Base-by-base conservation (phyloP, 2,113 vertebrate species). In the Myrmecobius fasciatus region DNA sequence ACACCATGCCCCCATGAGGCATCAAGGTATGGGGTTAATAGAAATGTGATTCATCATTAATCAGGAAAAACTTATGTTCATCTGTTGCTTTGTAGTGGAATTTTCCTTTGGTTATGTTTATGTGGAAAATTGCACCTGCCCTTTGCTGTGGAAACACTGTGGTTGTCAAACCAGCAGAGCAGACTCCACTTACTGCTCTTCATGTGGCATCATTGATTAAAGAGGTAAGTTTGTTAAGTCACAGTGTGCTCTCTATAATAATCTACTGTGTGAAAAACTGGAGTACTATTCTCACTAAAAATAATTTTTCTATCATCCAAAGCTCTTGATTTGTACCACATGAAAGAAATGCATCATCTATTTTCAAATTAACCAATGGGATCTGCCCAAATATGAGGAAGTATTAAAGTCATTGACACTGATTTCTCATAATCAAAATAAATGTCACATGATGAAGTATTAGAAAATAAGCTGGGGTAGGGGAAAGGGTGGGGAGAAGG, bases 81-180 rank as follows among this genome's bases (percentile, higher is more conserved):
- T 52, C 12, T 53, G 0, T 97, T 96, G 25, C 83, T 96, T 98
- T 92, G 91, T 96, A 99, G 99, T 99, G 99, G 99, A 99, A 99
- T 98, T 99, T 99, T 97, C 99, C 99, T 0, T 47, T 99, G 97
- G 92, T 99, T 96, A 99, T 99, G 99, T 98, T 99, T 89, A 95
- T 96, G 25, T 99, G 99, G 99, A 99, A 99, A 98, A 98, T 99
- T 5, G 99, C 98, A 31, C 98, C 99, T 91, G 99, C 99, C 25
- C 98, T 99, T 88, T 98, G 98, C 97, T 99, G 99, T 91, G 99
- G 99, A 96, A 99, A 99, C 97, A 99, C 99, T 0, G 98, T 99
- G 56, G 96, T 99, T 93, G 96, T 99, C 97, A 99, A 99, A 95
- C 99, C 99, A 52, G 99, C 99, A 43, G 99, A 99, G 91, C 99